Percentiles rank a stretch among this genome's conserved stretches.
Conservation (phyloP, 1,140 invertebrate species). For the Condylostylus longicornis region DNA sequence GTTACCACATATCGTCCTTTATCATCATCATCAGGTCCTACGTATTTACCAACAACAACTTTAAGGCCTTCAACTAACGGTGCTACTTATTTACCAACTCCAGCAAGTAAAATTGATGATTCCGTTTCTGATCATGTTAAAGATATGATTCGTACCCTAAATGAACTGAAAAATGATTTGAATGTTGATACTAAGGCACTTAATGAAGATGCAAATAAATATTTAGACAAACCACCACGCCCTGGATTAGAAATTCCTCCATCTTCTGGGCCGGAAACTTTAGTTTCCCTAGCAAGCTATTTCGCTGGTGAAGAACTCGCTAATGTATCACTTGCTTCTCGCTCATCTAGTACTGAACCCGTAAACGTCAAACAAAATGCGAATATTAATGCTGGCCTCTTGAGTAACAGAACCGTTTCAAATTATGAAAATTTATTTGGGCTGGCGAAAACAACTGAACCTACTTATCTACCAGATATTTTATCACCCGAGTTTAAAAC, state of each 20-base stretch:
- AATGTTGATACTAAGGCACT: conserved; percentile 14
- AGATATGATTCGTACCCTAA: conserved; percentile 33
- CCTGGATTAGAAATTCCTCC: conserved; percentile 47
- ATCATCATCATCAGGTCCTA: no score
- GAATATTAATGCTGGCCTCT: conserved; percentile 33
- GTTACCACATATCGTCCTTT: no score
- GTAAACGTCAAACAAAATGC: no score
- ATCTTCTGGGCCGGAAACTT: conserved; percentile 53
- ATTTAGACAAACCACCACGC: conserved; percentile 22
- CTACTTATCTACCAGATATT: not conserved
- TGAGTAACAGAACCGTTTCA: conserved; percentile 42
- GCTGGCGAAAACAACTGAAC: conserved; percentile 11
- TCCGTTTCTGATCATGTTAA: conserved; percentile 31
- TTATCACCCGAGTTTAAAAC: conserved; percentile 13
- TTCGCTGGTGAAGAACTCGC: conserved; percentile 55
- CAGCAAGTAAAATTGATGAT: conserved; percentile 10
- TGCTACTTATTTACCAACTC: conserved; percentile 1
- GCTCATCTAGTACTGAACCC: no score
- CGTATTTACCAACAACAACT: not conserved
- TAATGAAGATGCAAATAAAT: conserved; percentile 10
- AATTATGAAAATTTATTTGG: conserved; percentile 43
- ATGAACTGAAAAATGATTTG: conserved; percentile 23
- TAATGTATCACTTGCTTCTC: no score
- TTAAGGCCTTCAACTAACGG: not conserved
- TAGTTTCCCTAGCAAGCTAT: conserved; percentile 61